Evolutionary conservation across 1,140 invertebrate species (phyloP).

Genomic region (Melanaphis sacchari): DNA sequence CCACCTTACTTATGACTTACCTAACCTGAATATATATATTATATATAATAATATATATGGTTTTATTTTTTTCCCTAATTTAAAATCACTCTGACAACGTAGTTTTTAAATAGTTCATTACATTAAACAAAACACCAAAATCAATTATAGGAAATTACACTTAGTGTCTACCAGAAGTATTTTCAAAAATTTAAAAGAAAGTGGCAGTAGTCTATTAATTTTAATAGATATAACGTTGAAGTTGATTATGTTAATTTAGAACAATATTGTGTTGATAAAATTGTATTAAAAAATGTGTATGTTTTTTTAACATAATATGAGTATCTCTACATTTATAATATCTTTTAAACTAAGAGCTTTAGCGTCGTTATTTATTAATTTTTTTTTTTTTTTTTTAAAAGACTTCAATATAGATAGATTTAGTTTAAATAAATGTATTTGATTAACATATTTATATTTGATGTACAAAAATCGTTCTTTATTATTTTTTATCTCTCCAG

Average conservation of each 20-base stretch:
- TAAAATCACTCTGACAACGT: slow-evolving; percentile 60
- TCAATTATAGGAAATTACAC: neutral
- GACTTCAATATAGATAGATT: no score
- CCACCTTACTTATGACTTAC: slow-evolving; percentile 62
- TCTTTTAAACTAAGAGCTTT: neutral
- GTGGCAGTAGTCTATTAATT: neutral
- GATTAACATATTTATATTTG: neutral
- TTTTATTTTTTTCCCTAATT: slow-evolving; percentile 60
- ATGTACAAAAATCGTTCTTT: neutral
- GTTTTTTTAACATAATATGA: neutral
- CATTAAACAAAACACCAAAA: slow-evolving; percentile 58
- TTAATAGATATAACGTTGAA: neutral
- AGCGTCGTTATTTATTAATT: neutral
- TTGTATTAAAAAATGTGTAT: neutral
- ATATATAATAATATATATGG: no score
- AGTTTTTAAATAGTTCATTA: slow-evolving; percentile 58
- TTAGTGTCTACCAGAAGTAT: slow-evolving; percentile 48
- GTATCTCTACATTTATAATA: no score
- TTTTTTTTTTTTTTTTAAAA: no score
- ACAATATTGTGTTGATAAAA: neutral
- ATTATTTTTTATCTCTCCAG: neutral
- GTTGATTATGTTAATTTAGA: slow-evolving; percentile 20
- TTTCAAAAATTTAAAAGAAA: slow-evolving; percentile 33
- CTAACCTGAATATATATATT: no score
- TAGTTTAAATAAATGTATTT: neutral